A percentile compares a stretch with the other conserved stretches of the same genome.
Conservation (phyloP, 2,797 vertebrate species). For the Sphenodon punctatus region DNA sequence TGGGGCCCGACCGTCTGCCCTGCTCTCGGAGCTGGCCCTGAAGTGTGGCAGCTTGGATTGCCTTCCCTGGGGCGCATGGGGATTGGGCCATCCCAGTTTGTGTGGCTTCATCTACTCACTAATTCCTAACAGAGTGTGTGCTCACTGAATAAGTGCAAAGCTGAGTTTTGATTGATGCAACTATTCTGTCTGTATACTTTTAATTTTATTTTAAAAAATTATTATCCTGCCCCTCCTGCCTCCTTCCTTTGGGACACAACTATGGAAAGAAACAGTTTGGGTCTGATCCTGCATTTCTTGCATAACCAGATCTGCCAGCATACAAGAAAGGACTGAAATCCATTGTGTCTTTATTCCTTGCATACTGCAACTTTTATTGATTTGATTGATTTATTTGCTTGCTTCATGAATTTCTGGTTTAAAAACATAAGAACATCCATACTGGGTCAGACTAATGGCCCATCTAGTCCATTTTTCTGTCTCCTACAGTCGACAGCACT, state of each 20-base stretch:
- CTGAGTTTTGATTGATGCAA: constrained; percentile 31
- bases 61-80: too few relatives aligned
- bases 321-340: neutral
- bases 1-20: too few relatives aligned
- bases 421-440: too few relatives aligned
- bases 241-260: neutral
- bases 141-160: constrained; percentile 27
- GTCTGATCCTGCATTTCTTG: neutral
- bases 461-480: too few relatives aligned
- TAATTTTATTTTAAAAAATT: too few relatives aligned
- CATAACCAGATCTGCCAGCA: neutral
- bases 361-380: neutral
- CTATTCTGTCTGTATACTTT: neutral
- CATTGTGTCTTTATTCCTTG: neutral
- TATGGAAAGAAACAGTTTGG: neutral
- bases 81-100: too few relatives aligned
- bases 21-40: too few relatives aligned
- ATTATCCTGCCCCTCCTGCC: too few relatives aligned
- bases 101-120: too few relatives aligned
- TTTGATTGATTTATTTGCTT: neutral
- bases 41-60: too few relatives aligned
- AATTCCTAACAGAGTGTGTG: constrained; percentile 49
- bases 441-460: too few relatives aligned
- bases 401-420: neutral
- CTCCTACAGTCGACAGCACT: too few relatives aligned